A percentile compares a stretch with the other conserved stretches of the same genome.
phyloP scores from a whole-genome alignment of 23 tunicate species.

The Halocynthia roretzi region DNA sequence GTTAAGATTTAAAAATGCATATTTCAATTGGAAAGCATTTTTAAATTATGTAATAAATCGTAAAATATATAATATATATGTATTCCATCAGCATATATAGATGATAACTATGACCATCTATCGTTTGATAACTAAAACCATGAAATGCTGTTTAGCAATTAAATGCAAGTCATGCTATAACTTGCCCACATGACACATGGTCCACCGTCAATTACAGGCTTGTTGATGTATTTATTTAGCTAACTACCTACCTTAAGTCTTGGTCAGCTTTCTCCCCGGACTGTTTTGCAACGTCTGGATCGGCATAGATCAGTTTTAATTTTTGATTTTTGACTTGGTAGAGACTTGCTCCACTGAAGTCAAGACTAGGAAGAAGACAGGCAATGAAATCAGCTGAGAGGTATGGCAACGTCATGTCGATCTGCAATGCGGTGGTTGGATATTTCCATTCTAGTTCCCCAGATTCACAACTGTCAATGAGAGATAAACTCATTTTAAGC shows the following conservation, averaged over 20 bases:
- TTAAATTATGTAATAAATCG: too few species aligned
- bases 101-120: too few species aligned
- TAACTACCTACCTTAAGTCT: background rate
- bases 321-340: background rate
- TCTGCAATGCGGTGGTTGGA: background rate
- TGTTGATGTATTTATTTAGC: background rate
- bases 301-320: background rate
- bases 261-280: background rate
- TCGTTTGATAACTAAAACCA: too few species aligned
- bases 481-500: too few species aligned
- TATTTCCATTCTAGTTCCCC: constrained; percentile 7
- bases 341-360: constrained; percentile 9
- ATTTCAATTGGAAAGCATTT: background rate
- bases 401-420: background rate
- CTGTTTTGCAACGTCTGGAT: background rate
- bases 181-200: too few species aligned
- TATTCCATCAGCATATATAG: too few species aligned
- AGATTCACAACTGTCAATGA: constrained; percentile 2
- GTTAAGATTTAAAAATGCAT: background rate
- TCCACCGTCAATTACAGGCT: too few species aligned
- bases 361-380: background rate
- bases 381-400: constrained; percentile 6
- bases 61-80: too few species aligned
- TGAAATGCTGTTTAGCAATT: too few species aligned
- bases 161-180: too few species aligned